phyloP scores from a whole-genome alignment of 2,113 vertebrate species.

The Tetrao urogallus region DNA sequence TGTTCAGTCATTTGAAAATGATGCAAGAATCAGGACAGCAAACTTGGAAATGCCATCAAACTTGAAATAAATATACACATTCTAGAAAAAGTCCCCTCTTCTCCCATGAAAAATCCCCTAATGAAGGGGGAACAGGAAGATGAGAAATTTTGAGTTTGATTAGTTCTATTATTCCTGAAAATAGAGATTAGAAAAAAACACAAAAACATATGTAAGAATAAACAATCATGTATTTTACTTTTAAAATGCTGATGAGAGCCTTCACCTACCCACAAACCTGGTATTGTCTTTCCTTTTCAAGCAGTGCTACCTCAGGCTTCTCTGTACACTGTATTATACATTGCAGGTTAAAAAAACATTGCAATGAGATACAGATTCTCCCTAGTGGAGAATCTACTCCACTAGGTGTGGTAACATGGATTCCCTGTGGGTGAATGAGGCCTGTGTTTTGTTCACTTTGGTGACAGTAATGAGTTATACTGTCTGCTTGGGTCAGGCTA shows the following conservation, averaged over 20 bases:
- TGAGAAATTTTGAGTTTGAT: not conserved
- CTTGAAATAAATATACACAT: not conserved
- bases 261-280: not conserved
- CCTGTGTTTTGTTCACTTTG: not conserved
- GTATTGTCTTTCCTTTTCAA: not conserved
- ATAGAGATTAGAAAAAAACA: not conserved
- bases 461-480: not conserved
- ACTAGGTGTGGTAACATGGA: not conserved
- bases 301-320: not conserved
- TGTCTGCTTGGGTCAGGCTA: not conserved
- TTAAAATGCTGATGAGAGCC: not conserved
- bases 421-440: fast-evolving
- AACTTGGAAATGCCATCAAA: not conserved
- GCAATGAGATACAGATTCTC: not conserved
- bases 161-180: not conserved
- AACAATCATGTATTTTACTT: not conserved
- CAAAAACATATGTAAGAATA: not conserved
- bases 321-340: fast-evolving
- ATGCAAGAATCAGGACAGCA: not conserved
- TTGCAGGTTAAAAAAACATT: not conserved
- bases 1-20: fast-evolving
- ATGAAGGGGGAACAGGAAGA: fast-evolving
- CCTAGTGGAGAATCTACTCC: too few species aligned
- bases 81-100: not conserved
- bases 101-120: not conserved